Percentiles rank a stretch among this genome's conserved stretches.
phyloP scores from a whole-genome alignment of 2,113 vertebrate species.

The Vimba vimba region DNA sequence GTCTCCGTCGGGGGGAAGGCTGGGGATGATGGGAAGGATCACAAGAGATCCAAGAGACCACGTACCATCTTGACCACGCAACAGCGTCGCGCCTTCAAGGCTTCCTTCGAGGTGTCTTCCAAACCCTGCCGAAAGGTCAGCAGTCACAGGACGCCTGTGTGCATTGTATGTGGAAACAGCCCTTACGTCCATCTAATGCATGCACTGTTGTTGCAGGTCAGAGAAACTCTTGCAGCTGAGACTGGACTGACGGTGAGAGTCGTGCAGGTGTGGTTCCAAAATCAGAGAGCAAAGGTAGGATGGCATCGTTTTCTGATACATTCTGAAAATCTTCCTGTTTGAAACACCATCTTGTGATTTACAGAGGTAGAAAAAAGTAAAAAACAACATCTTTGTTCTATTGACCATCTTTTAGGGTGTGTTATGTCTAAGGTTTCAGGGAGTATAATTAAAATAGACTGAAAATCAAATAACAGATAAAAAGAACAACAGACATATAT shows the following conservation, averaged over 20 bases:
- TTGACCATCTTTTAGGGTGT: neutral
- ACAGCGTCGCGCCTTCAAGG: constrained; percentile 89
- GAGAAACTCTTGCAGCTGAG: constrained; percentile 89
- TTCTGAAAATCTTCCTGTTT: neutral
- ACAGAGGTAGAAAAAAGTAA: neutral
- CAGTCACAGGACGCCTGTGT: neutral
- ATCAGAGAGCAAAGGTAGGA: constrained; percentile 89
- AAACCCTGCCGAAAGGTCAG: constrained; percentile 89
- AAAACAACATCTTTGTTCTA: neutral
- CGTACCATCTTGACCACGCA: constrained; percentile 91
- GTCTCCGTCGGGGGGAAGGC: constrained; percentile 78
- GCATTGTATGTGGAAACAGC: neutral
- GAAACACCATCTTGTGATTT: neutral
- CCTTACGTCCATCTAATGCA: neutral
- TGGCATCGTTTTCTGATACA: neutral
- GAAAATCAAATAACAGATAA: neutral
- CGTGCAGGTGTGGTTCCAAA: constrained; percentile 93
- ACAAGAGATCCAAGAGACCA: constrained; percentile 88
- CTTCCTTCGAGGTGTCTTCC: constrained; percentile 92
- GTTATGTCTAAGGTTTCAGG: neutral
- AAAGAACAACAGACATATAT: neutral
- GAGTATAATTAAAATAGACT: neutral
- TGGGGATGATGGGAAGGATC: constrained; percentile 83
- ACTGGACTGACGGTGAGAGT: constrained; percentile 88
- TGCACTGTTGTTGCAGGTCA: constrained; percentile 73